phyloP scores from a whole-genome alignment of 1,140 invertebrate genomes.

The Drepana arcuata region DNA sequence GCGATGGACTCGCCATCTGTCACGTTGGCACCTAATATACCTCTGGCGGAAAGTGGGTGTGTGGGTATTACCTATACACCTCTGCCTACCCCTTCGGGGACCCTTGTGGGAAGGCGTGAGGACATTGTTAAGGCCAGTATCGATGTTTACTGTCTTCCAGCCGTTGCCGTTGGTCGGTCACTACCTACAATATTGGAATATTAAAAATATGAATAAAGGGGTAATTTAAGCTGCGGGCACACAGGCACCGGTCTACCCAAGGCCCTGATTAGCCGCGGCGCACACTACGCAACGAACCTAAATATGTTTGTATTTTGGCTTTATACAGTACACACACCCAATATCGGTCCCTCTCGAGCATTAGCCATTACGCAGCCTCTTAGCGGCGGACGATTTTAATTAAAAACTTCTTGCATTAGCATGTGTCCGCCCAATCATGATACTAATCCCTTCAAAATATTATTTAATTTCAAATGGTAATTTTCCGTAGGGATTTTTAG shows the following conservation, averaged over 20 bases:
- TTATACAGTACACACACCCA: slow-evolving; percentile 49
- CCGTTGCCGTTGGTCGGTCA: no score
- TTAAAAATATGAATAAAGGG: slow-evolving; percentile 51
- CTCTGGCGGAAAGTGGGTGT: no score
- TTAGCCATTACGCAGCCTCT: slow-evolving; percentile 65
- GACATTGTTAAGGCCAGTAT: no score
- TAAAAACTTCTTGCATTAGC: slow-evolving; percentile 71
- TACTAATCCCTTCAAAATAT: slow-evolving; percentile 55
- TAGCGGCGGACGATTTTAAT: slow-evolving; percentile 67
- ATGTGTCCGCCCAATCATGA: slow-evolving; percentile 52
- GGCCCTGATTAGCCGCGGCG: slow-evolving; percentile 51
- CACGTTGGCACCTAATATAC: no score
- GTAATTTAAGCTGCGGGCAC: slow-evolving; percentile 41
- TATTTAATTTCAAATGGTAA: slow-evolving; percentile 59
- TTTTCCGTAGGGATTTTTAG: no score
- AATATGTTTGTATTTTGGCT: slow-evolving; percentile 68
- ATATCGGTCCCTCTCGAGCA: slow-evolving; percentile 61
- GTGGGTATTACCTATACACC: no score
- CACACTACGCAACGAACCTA: slow-evolving; percentile 54
- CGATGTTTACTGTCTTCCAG: no score
- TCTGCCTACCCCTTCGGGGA: no score
- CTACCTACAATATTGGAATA: slow-evolving; percentile 5
- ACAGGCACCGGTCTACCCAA: slow-evolving; percentile 36
- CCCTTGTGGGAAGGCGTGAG: no score
- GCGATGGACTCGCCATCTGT: no score